phyloP scores from a whole-genome alignment of 2,113 vertebrate species.

The Aramus guarauna region DNA sequence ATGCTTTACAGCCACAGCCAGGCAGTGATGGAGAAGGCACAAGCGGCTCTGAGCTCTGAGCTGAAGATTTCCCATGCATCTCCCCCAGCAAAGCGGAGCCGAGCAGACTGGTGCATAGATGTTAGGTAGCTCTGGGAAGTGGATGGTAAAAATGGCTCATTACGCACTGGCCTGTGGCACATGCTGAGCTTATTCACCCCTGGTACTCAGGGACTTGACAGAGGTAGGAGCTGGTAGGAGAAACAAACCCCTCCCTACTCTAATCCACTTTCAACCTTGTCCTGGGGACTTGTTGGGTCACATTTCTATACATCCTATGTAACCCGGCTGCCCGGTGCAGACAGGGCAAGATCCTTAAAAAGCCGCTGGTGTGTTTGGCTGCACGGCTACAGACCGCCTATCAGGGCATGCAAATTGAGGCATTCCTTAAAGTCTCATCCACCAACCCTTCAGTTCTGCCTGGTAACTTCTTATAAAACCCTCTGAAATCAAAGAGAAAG shows the following conservation, averaged over 20 bases:
- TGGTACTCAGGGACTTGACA: background rate
- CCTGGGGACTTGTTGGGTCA: background rate
- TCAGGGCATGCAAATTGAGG: background rate
- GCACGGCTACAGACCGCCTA: background rate
- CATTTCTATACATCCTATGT: background rate
- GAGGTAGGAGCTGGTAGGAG: background rate
- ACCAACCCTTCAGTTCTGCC: background rate
- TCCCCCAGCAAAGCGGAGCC: background rate
- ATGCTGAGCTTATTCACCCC: background rate
- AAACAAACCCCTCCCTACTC: background rate
- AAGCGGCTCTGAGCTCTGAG: background rate
- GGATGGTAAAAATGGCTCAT: background rate
- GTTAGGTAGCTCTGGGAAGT: background rate
- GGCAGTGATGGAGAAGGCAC: background rate
- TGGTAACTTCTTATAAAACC: slow-evolving; percentile 22
- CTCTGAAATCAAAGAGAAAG: slow-evolving; percentile 10
- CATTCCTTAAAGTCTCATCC: background rate
- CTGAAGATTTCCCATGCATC: background rate
- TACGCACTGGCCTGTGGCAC: background rate
- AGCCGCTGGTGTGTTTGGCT: background rate
- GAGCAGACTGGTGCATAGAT: background rate
- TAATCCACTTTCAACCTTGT: background rate
- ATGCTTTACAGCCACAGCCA: background rate
- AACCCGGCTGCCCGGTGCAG: background rate
- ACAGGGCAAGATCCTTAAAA: background rate